phyloP scores from a whole-genome alignment of 2,888 invertebrate species.

The Marronus borbonicus region DNA sequence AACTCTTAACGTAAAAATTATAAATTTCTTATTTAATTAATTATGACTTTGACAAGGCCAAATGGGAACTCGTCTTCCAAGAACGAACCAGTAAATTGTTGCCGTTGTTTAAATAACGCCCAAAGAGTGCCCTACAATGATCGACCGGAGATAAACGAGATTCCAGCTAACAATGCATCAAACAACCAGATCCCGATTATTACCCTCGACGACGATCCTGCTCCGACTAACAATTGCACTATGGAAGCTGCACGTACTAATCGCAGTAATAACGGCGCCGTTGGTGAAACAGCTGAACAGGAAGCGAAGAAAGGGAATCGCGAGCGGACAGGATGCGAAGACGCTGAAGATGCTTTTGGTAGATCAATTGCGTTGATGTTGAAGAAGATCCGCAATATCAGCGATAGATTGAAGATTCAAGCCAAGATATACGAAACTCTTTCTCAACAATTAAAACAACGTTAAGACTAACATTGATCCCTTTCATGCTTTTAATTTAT shows the following conservation, averaged over 20 bases:
- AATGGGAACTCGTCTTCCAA: neutral
- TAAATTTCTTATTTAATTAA: no score
- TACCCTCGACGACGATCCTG: no score
- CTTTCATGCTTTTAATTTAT: neutral
- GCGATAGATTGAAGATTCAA: constrained; percentile 5
- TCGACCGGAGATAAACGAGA: neutral
- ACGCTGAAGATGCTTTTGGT: constrained; percentile 18
- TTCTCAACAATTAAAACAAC: neutral
- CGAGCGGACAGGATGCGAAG: neutral
- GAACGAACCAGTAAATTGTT: neutral
- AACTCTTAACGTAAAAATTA: neutral
- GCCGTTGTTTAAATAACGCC: neutral
- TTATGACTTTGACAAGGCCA: neutral
- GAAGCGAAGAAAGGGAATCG: no score
- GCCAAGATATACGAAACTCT: constrained; percentile 13
- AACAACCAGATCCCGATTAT: no score
- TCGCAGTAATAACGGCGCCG: no score
- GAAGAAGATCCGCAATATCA: neutral
- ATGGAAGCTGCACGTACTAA: no score
- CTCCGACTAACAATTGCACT: no score
- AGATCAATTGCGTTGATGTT: constrained; percentile 18
- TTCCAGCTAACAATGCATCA: no score
- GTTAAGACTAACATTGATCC: neutral
- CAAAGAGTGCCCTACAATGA: neutral
- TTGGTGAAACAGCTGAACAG: no score